These are phyloP conservation scores for Apodemus speciosus DNA, from an alignment of 2,113 vertebrate genomes.

Conservation along the genomic window DNA sequence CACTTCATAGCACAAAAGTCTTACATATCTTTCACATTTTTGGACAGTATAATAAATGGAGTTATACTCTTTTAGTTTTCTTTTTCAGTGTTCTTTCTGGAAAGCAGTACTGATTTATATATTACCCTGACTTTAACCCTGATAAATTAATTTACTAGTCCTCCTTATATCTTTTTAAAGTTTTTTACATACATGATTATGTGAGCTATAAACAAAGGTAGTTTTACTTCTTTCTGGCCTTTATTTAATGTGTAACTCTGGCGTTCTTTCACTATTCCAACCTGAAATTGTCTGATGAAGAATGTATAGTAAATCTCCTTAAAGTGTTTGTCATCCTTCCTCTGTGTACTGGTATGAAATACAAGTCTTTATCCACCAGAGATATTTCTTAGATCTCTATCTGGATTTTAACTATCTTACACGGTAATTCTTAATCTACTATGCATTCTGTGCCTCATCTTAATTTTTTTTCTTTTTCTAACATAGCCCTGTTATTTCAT, in stretches of 20 bases:
- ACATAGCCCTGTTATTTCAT: neutral
- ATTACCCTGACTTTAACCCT: neutral
- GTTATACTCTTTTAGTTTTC: conserved; percentile 3
- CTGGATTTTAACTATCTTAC: neutral
- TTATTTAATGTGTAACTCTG: neutral
- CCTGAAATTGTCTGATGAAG: neutral
- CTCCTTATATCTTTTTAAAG: neutral
- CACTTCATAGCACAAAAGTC: neutral
- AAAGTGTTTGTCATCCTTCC: too few relatives aligned
- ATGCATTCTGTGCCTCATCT: neutral
- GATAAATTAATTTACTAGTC: neutral
- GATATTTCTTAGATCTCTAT: neutral
- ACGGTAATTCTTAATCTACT: neutral
- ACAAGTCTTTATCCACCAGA: neutral
- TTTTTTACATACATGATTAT: neutral
- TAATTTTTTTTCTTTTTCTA: neutral
- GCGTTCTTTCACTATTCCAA: neutral
- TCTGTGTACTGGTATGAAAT: neutral
- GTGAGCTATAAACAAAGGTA: neutral
- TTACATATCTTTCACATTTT: neutral
- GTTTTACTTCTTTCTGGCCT: conserved; percentile 14
- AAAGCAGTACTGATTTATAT: conserved; percentile 1
- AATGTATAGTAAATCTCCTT: neutral
- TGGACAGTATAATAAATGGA: neutral
- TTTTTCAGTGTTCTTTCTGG: neutral